Evolutionary conservation across 2,797 vertebrate genomes (phyloP).

Genomic region (Notolabrus celidotus): DNA sequence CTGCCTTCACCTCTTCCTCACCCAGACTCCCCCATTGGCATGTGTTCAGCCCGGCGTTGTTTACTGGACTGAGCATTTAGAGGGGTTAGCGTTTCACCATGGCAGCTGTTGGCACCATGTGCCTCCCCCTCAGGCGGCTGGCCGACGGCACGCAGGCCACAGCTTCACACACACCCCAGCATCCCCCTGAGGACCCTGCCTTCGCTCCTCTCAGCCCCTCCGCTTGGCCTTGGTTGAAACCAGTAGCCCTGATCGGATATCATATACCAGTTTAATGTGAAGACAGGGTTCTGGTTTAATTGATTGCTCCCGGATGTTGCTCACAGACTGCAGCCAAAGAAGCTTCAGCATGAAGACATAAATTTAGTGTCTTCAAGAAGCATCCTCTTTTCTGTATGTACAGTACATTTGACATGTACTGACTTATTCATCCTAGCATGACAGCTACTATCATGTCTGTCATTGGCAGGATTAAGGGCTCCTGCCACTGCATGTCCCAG

Average conservation of each 20-base stretch:
- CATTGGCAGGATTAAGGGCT: slow-evolving; percentile 57
- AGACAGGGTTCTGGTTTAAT: slow-evolving; percentile 67
- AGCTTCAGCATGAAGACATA: slow-evolving; percentile 21
- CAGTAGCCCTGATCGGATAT: slow-evolving; percentile 68
- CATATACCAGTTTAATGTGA: slow-evolving; percentile 69
- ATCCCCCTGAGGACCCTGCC: slow-evolving; percentile 70
- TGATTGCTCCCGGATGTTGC: slow-evolving; percentile 47
- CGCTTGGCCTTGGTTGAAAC: slow-evolving; percentile 65
- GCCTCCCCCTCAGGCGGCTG: slow-evolving; percentile 76
- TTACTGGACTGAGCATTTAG: slow-evolving; percentile 79
- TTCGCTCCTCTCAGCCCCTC: slow-evolving; percentile 51
- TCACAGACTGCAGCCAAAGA: slow-evolving; percentile 4
- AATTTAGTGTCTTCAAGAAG: slow-evolving; percentile 16
- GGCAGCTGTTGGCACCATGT: slow-evolving; percentile 87
- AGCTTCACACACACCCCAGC: slow-evolving; percentile 77
- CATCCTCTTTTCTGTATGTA: slow-evolving; percentile 3
- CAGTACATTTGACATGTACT: slow-evolving; percentile 7
- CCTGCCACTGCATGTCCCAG: slow-evolving; percentile 52
- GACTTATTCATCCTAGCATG: slow-evolving; percentile 21
- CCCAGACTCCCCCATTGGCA: slow-evolving; percentile 75
- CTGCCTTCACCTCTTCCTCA: slow-evolving; percentile 78
- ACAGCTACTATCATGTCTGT: slow-evolving; percentile 57
- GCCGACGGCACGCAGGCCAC: slow-evolving; percentile 80
- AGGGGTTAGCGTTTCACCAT: slow-evolving; percentile 82
- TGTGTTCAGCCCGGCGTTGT: slow-evolving; percentile 79